phyloP scores from a whole-genome alignment of 2,888 invertebrate species.

The Lasioglossum zephyrum region DNA sequence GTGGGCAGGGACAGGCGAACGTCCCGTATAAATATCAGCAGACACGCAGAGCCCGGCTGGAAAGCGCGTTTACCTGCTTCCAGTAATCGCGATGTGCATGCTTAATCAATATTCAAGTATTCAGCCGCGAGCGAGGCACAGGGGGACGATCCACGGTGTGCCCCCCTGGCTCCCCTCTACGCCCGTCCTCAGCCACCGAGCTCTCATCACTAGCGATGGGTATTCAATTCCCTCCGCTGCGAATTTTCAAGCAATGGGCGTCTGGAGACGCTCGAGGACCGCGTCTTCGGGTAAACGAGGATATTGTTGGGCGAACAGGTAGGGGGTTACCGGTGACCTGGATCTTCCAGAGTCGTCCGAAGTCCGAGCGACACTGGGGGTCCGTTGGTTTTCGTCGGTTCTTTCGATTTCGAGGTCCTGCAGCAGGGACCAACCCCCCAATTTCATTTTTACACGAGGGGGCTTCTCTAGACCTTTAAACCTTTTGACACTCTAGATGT shows the following conservation, averaged over 20 bases:
- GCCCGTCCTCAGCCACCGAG: constrained; percentile 13
- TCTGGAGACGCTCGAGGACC: background rate
- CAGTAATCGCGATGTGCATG: constrained; percentile 75
- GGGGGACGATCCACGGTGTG: constrained; percentile 42
- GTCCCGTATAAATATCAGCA: constrained; percentile 71
- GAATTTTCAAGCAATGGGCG: constrained; percentile 9
- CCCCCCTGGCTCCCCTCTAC: background rate
- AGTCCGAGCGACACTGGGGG: background rate
- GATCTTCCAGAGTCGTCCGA: background rate
- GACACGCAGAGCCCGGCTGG: constrained; percentile 70
- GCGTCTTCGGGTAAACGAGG: constrained; percentile 7
- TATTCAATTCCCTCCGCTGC: constrained; percentile 30
- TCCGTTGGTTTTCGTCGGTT: background rate
- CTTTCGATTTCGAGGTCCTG: background rate
- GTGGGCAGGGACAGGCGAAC: constrained; percentile 18
- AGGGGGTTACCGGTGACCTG: background rate
- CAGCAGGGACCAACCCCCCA: background rate
- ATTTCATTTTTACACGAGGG: background rate
- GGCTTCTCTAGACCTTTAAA: background rate
- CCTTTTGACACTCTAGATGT: too few relatives aligned
- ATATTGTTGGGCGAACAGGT: background rate
- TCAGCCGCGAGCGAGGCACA: constrained; percentile 60
- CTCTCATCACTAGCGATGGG: constrained; percentile 40
- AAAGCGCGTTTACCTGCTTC: constrained; percentile 64
- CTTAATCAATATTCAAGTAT: constrained; percentile 79